Base-by-base conservation (phyloP, 2,888 invertebrate species). In the Eilema depressum region DNA sequence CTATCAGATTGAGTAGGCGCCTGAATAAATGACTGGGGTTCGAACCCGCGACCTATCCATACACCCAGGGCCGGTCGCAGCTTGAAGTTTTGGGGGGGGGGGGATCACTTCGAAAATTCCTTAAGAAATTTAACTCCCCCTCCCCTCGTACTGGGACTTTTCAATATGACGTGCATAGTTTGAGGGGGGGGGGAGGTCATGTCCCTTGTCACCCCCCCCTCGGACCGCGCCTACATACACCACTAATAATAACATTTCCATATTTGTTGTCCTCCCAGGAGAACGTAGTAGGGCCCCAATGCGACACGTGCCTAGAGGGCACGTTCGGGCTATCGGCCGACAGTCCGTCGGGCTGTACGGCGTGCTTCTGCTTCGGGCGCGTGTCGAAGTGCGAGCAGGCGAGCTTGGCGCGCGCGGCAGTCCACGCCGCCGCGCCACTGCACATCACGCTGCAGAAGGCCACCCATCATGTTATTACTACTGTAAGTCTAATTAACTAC, bases 301-400 rank as follows among this genome's bases (percentile, higher is more conserved):
- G 99, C 89, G 97, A 98, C 86, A 92, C 95, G 23, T 99, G 99
- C 92, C 96, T 96, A 79, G 96, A 97, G 59, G 98, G 98, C 26
- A 98, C 98, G 0, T 99, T 99, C 91, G 98, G 99, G 0, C 92
- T 99, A 30, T 96, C 98, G 0, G 92, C 92, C 0, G 96, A 96
- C 62, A 98, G 98, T 91, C 97, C 97, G 0, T 96, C 96, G 68
- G 99, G 99, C 11, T 99, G 99, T 91, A 98, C 98, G 0, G 97
- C 97, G 73, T 99, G 99, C 91, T 99, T 99, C 96, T 99, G 99
- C 94, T 99, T 99, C 92, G 98, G 98, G 0, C 96, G 98, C 84
- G 97, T 98, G 65, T 96, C 96, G 5, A 96, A 96, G 68, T 99
- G 99, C 90, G 94, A 96, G 53, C 98, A 98, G 90, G 98, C 98